Conservation (phyloP, 2,113 vertebrate species). For the Aldabrachelys gigantea region DNA sequence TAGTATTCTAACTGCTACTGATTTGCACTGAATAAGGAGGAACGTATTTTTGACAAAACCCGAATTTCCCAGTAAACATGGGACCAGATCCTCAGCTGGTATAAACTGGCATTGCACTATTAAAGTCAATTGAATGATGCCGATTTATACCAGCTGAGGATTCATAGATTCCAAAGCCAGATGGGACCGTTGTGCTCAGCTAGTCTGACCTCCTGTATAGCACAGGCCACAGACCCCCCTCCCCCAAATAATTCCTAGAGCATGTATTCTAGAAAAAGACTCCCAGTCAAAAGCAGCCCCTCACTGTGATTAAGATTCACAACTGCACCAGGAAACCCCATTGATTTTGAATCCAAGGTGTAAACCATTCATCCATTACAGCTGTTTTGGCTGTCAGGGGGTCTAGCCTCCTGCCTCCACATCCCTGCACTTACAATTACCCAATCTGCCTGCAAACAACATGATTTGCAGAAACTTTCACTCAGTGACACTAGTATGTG, state of each 20-base stretch:
- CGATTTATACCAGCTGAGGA: neutral
- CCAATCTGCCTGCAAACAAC: neutral
- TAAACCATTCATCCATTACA: neutral
- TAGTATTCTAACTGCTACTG: neutral
- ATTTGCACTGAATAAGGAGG: neutral
- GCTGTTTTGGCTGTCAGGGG: neutral
- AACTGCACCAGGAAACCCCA: neutral
- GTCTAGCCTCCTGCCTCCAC: neutral
- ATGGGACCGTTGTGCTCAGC: neutral
- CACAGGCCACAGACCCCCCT: too few relatives aligned
- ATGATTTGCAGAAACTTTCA: neutral
- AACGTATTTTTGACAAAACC: neutral
- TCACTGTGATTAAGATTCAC: neutral
- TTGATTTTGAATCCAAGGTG: neutral
- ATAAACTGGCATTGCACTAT: neutral
- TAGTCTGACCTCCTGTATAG: neutral
- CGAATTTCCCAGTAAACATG: neutral
- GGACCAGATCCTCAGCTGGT: fast-evolving
- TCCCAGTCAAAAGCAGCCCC: neutral
- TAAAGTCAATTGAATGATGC: neutral
- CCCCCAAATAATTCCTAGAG: neutral
- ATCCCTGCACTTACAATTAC: neutral
- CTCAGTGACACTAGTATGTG: neutral
- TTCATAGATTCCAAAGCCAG: neutral
- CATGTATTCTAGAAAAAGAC: neutral